These are phyloP conservation scores for Brachirus orientalis DNA, from an alignment of 2,113 vertebrate genomes.

Conservation along the genomic window DNA sequence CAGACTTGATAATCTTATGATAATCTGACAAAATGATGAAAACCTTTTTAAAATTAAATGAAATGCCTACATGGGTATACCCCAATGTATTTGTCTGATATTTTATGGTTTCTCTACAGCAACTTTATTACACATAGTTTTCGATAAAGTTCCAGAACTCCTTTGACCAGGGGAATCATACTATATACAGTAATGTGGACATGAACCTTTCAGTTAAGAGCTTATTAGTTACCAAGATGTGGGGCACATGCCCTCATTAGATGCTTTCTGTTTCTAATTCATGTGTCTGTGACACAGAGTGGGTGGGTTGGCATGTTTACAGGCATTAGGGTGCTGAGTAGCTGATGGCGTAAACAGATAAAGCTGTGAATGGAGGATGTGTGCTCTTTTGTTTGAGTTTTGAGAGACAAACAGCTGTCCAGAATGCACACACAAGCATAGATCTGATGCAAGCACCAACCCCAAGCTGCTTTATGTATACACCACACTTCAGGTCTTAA, in stretches of 20 bases:
- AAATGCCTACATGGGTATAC: too few relatives aligned
- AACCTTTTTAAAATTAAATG: too few relatives aligned
- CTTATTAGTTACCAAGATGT: background rate
- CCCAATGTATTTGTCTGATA: too few relatives aligned
- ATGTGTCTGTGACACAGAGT: conserved; percentile 24
- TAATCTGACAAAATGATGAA: too few relatives aligned
- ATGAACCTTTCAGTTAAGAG: conserved; percentile 1
- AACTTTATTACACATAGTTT: too few relatives aligned
- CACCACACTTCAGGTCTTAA: conserved; percentile 58
- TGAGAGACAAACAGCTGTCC: conserved; percentile 65
- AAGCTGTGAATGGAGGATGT: conserved; percentile 67
- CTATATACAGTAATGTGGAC: conserved; percentile 3
- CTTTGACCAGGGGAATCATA: background rate
- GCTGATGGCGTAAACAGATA: conserved; percentile 78
- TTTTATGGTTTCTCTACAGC: too few relatives aligned
- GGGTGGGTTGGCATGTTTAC: conserved; percentile 67
- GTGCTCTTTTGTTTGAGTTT: conserved; percentile 70
- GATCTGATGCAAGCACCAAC: conserved; percentile 7
- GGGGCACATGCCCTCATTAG: conserved; percentile 18
- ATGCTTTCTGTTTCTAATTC: conserved; percentile 19
- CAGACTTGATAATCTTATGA: too few relatives aligned
- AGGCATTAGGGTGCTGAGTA: conserved; percentile 53
- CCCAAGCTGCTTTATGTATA: conserved; percentile 48
- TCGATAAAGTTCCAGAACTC: too few relatives aligned
- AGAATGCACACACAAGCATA: conserved; percentile 33